Base-by-base conservation (phyloP, 2,113 vertebrate genomes). In the Bubalus kerabau region DNA sequence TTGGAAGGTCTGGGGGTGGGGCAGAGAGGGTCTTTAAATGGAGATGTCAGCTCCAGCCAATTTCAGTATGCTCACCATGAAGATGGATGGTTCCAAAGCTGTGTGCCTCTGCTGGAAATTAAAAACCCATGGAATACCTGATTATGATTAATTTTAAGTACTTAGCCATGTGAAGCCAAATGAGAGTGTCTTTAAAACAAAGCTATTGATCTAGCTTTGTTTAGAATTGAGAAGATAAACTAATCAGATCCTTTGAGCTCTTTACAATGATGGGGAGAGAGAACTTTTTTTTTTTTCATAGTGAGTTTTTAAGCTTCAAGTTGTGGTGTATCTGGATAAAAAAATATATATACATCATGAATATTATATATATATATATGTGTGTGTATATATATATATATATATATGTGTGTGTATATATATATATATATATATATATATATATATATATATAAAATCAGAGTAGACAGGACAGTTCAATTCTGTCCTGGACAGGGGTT, bases 61-160 rank as follows among this genome's bases (percentile, higher is more conserved):
- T 96, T 98, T 98, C 98, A 90, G 98, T 81, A 95, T 89, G 97
- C 89, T 98, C 92, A 85, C 96, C 98, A 97, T 97, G 95, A 98
- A 98, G 98, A 99, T 90, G 93, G 97, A 98, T 99, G 98, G 96
- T 95, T 95, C 92, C 96, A 93, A 46, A 98, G 96, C 95, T 88
- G 2, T 54, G 32, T 82, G 95, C n/a, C 97, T 97, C 94, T 78
- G 95, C 86, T 97, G 96, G 97, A 99, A 99, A 99, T 98, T 98
- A 98, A 99, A 99, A 98, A 98, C 97, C 67, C 97, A 98, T 89
- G 96, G 97, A 98, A 99, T 98, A 98, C 98, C 91, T 98, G 97
- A 98, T 98, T 97, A 97, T 97, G 87, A 98, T 97, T 92, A 97
- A 98, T 98, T 98, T 89, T 95, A 81, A 96, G 46, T 56, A 91